These are phyloP conservation scores for Leptinotarsa peninsularis DNA, from an alignment of 2,888 invertebrate species.

Conservation along the genomic window DNA sequence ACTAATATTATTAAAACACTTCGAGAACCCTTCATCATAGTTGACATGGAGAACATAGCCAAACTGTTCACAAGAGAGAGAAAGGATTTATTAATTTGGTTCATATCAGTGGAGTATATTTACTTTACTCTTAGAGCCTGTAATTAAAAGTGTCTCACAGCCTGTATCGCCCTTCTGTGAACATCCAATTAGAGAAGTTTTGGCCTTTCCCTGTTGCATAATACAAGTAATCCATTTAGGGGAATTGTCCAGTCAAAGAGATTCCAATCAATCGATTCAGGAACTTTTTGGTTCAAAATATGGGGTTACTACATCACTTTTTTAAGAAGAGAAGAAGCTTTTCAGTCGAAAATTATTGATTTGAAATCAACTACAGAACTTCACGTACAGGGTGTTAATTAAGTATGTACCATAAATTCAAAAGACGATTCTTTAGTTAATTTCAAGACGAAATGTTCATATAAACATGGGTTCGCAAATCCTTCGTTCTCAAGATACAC, in stretches of 20 bases:
- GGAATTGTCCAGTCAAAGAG: not conserved
- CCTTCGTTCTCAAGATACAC: too few species aligned
- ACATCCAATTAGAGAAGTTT: not conserved
- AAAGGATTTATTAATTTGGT: slow-evolving; percentile 25
- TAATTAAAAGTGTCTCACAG: slow-evolving; percentile 39
- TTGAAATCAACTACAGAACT: too few species aligned
- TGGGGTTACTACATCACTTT: too few species aligned
- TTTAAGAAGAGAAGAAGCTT: too few species aligned
- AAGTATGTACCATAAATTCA: too few species aligned
- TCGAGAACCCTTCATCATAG: not conserved
- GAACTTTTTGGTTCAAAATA: too few species aligned
- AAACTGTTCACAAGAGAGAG: not conserved
- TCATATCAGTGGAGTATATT: slow-evolving; percentile 31
- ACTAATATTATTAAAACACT: not conserved
- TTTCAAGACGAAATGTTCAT: too few species aligned
- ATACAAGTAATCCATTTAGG: not conserved
- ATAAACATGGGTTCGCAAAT: too few species aligned
- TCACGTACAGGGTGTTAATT: too few species aligned
- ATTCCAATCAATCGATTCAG: too few species aligned
- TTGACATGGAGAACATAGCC: not conserved
- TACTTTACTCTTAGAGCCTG: slow-evolving; percentile 34
- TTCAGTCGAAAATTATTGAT: too few species aligned
- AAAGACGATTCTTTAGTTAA: too few species aligned
- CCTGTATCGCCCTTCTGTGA: slow-evolving; percentile 26
- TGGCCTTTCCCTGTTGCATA: not conserved